A percentile compares a stretch with the other conserved stretches of the same genome.
Evolutionary conservation across 2,888 invertebrate genomes (phyloP).

Genomic region (Chesias legatella): DNA sequence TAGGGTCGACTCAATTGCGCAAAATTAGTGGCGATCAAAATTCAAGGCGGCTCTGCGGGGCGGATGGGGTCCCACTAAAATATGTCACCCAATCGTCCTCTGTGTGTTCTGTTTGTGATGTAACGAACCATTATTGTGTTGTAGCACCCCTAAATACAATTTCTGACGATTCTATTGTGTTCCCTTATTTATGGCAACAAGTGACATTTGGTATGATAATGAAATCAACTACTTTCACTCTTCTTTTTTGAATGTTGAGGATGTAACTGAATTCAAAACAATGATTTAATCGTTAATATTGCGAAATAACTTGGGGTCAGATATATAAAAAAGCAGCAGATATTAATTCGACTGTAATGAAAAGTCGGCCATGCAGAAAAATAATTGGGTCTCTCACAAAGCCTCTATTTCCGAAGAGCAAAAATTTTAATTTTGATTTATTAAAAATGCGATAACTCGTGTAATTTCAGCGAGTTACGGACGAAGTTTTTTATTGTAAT

Average conservation of each 20-base stretch:
- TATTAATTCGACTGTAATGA: constrained; percentile 62
- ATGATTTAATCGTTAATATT: too few relatives aligned
- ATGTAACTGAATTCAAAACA: constrained; percentile 13
- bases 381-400: constrained; percentile 69
- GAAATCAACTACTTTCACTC: constrained; percentile 13
- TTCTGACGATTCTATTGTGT: constrained; percentile 54
- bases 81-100: constrained; percentile 47
- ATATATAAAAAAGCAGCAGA: constrained; percentile 50
- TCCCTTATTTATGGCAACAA: constrained; percentile 53
- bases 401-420: constrained; percentile 54
- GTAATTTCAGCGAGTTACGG: constrained; percentile 7
- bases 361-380: constrained; percentile 67
- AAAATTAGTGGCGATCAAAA: constrained; percentile 41
- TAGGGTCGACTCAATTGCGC: constrained; percentile 13
- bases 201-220: constrained; percentile 35
- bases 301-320: too few relatives aligned
- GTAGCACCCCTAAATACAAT: constrained; percentile 61
- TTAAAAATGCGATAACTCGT: constrained; percentile 3
- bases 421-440: constrained; percentile 36
- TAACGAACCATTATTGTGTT: constrained; percentile 75
- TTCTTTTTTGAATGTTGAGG: constrained; percentile 5
- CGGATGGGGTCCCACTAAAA: constrained; percentile 50
- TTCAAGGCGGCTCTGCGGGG: constrained; percentile 43
- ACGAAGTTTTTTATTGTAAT: constrained; percentile 6
- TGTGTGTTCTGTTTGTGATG: constrained; percentile 53